Conservation (phyloP, 2,888 invertebrate genomes). For the Spialia ferax region DNA sequence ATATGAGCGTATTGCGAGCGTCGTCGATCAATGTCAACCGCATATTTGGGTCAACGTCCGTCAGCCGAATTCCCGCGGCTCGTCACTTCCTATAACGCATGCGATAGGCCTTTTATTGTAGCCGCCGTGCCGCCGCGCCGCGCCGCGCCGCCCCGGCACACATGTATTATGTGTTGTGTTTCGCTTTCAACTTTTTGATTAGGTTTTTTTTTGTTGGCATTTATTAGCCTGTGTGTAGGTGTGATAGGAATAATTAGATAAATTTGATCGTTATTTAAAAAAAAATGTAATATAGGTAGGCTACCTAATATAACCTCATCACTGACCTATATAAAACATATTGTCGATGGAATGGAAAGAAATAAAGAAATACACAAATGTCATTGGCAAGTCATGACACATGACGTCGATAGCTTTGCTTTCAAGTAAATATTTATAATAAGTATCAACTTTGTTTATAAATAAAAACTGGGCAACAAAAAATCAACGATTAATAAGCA, state of each 20-base stretch:
- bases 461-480: conserved; percentile 61
- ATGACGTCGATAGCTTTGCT: too few relatives aligned
- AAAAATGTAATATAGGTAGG: too few relatives aligned
- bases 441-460: conserved; percentile 15
- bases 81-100: conserved; percentile 55
- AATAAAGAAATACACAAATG: conserved; percentile 5
- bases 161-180: conserved; percentile 30
- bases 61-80: conserved; percentile 75
- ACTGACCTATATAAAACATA: too few relatives aligned
- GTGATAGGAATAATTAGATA: neutral
- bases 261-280: too few relatives aligned
- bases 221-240: conserved; percentile 15
- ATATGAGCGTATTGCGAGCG: conserved; percentile 74
- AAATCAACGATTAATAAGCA: conserved; percentile 52
- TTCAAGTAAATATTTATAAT: conserved; percentile 15
- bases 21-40: conserved; percentile 86
- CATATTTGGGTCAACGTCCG: conserved; percentile 85
- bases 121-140: conserved; percentile 40
- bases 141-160: conserved; percentile 4
- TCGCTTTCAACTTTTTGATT: conserved; percentile 34
- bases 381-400: too few relatives aligned
- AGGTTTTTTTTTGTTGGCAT: conserved; percentile 32
- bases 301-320: too few relatives aligned
- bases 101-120: conserved; percentile 57
- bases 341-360: too few relatives aligned